Evolutionary conservation across 92 coral and sea anemone species (phyloP), one percentile per base, ranked within the genome.

Genomic region (Umimayanthus kanabou): DNA sequence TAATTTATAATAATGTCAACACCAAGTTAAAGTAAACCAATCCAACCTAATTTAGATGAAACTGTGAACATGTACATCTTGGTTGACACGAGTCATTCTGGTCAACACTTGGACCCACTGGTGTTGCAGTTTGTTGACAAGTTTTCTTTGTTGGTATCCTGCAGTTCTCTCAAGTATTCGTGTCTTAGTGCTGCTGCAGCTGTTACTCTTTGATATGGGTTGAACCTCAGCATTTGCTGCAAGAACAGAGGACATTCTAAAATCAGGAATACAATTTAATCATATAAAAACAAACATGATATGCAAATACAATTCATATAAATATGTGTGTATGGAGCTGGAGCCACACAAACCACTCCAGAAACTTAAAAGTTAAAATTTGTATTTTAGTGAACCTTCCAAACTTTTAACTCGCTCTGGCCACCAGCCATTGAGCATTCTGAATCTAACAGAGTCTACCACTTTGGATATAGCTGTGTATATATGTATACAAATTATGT

Each of bases 141-240:
- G 85, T 95, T 95, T 77, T 95, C 98, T 78, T 97, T 94, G 88
- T 92, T 73, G n/a, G 90, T 85, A 37, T 94, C 99, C 55, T 88
- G 92, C 66, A 93, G 89, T 73, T 95, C 98, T 28, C 87, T 73
- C 82, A 97, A 92, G 88, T 92, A 97, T 66, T 89, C 86, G 22
- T 95, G 97, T 39, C 88, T 95, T 61, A 97, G 91, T 16, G 96
- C 96, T 29, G 85, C 91, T 66, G 87, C 89, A 1, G 99, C 99
- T 33, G 94, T 80, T 30, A 91, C 91, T 83, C 99, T 90, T 57
- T 84, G 92, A 26, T 89, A 93, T 10, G 97, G 93, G 81, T 85
- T 89, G 64, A 95, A 97, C 79, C 88, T 89, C 80, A 97, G 87
- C 89, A 95, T 91, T 95, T 87, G 86, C 99, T 97, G 90, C 39